Percentiles rank a stretch among this genome's conserved stretches.
Evolutionary conservation across 2,888 invertebrate genomes (phyloP).

Genomic region (Cryptophagus acutangulus): DNA sequence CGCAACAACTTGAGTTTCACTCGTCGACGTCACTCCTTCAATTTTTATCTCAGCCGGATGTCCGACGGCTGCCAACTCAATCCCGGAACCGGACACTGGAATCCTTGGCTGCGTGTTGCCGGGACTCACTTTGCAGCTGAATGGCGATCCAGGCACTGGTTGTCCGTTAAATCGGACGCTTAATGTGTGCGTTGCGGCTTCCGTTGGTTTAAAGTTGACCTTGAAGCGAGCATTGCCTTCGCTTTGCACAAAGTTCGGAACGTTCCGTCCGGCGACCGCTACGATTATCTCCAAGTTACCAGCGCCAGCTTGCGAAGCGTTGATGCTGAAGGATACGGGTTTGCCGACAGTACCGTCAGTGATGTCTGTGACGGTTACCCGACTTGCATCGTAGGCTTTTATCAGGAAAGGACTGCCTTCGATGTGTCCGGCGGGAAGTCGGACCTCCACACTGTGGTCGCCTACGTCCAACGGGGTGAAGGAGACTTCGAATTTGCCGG

Average conservation of each 20-base stretch:
- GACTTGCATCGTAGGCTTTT: slow-evolving; percentile 92
- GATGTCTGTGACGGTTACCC: slow-evolving; percentile 93
- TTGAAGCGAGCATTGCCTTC: slow-evolving; percentile 95
- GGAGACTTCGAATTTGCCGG: slow-evolving; percentile 47
- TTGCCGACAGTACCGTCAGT: slow-evolving; percentile 86
- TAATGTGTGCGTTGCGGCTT: slow-evolving; percentile 84
- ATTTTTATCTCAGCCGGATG: slow-evolving; percentile 58
- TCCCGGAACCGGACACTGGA: slow-evolving; percentile 60
- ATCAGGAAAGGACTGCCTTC: slow-evolving; percentile 94
- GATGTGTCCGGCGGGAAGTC: slow-evolving; percentile 69
- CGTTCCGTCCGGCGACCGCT: slow-evolving; percentile 92
- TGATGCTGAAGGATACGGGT: slow-evolving; percentile 91
- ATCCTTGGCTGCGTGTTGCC: slow-evolving; percentile 60
- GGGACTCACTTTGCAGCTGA: slow-evolving; percentile 74
- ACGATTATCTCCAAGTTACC: slow-evolving; percentile 98
- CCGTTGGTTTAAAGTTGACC: slow-evolving; percentile 93
- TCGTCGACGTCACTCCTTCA: slow-evolving; percentile 53
- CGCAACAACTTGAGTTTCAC: slow-evolving; percentile 67
- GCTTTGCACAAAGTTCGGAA: slow-evolving; percentile 96
- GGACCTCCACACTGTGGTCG: slow-evolving; percentile 85
- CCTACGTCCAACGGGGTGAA: slow-evolving; percentile 88
- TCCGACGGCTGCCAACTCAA: slow-evolving; percentile 66
- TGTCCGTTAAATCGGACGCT: slow-evolving; percentile 80
- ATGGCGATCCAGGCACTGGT: slow-evolving; percentile 87
- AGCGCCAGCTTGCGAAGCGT: slow-evolving; percentile 76